Evolutionary conservation across 2,113 vertebrate genomes (phyloP).

Genomic region (Salvelinus fontinalis): DNA sequence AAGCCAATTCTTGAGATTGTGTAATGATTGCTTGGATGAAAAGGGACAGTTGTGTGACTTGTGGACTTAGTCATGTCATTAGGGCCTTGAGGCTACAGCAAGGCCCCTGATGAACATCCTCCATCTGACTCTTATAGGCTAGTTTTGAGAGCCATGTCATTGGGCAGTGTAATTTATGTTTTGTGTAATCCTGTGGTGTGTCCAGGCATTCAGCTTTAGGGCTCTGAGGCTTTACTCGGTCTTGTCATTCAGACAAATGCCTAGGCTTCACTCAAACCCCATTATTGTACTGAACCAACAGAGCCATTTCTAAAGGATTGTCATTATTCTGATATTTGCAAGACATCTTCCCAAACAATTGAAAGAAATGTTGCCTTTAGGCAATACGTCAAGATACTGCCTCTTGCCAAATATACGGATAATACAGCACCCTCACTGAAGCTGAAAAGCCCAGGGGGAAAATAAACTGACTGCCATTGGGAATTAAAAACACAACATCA

Average conservation of each 20-base stretch:
- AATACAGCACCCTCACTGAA: slow-evolving; percentile 54
- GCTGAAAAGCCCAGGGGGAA: slow-evolving; percentile 52
- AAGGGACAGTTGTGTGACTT: too few relatives aligned
- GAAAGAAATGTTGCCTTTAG: slow-evolving; percentile 36
- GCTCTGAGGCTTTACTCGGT: not conserved
- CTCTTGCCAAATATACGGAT: slow-evolving; percentile 38
- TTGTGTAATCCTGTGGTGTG: not conserved
- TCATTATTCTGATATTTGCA: not conserved
- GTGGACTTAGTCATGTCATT: too few relatives aligned
- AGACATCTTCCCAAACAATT: not conserved
- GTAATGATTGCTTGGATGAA: not conserved
- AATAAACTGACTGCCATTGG: slow-evolving; percentile 33
- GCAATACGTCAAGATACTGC: slow-evolving; percentile 37
- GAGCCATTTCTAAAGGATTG: not conserved
- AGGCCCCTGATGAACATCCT: too few relatives aligned
- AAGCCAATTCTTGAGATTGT: not conserved
- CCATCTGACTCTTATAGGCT: not conserved
- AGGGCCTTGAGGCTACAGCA: too few relatives aligned
- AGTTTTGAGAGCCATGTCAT: not conserved
- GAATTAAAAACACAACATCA: slow-evolving; percentile 51
- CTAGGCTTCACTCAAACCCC: not conserved
- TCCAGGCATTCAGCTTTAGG: not conserved
- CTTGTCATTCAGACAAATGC: not conserved
- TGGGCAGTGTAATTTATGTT: not conserved
- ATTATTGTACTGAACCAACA: not conserved